Base-by-base conservation (phyloP, 1,140 invertebrate genomes). In the Hormaphis cornu region DNA sequence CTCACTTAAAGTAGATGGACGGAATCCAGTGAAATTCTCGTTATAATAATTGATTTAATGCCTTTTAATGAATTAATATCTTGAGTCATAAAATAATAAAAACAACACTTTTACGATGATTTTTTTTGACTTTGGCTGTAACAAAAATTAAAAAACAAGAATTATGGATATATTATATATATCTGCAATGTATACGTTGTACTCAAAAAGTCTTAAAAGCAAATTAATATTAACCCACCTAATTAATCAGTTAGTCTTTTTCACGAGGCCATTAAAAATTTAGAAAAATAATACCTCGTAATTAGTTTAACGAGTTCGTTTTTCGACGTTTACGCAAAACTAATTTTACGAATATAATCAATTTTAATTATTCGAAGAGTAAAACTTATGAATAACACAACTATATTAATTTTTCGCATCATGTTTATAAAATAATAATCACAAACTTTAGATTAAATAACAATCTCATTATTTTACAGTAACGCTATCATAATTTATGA, bases 151-250 rank as follows among this genome's bases (percentile, higher is more conserved):
- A 56, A 54, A 58, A 40, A n/a, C n/a, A 24, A 58, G 22, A 26
- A 58, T 8, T 20, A 37, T 22, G 1, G 12, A 37, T 22, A 18
- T n/a, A 16, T 3, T 42, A 42, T 42, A 42, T 58, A 24, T 40
- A 40, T 24, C n/a, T n/a, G n/a, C n/a, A n/a, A 58, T 40, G 37
- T 56, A 10, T 53, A 53, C 20, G 14, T 1, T 24, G 20, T 40
- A 58, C 14, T 40, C 40, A 12, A 26, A 40, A 26, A 40, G 22
- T 58, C 40, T 40, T 40, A 40, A 58, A 58, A 58, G 14, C 54
- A n/a, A 37, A 58, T 58, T 58, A 40, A 58, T 58, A 58, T 58
- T 40, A 24, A 58, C 54, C 35, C n/a, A n/a, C n/a, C n/a, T n/a
- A n/a, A n/a, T 58, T 58, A 58, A 58, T 58, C 54, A 58, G 54